Conservation (phyloP, 2,888 invertebrate genomes). For the Cheilosia vulpina region DNA sequence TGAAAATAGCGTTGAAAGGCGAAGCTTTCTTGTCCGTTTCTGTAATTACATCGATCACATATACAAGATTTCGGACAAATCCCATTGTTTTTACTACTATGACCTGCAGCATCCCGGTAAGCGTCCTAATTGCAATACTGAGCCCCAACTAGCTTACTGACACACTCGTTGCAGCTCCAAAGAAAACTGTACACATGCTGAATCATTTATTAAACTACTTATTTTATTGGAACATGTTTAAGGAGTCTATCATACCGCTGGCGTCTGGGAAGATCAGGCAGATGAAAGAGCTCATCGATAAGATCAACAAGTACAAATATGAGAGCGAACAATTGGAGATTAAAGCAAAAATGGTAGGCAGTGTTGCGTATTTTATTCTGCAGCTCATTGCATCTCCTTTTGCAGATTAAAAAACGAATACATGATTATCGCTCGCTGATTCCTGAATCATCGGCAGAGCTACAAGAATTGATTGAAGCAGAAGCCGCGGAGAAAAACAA, state of each 20-base stretch:
- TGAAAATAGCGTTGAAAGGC: slow-evolving; percentile 77
- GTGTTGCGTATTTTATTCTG: too few species aligned
- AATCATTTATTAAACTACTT: slow-evolving; percentile 80
- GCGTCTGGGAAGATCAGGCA: slow-evolving; percentile 76
- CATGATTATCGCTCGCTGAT: slow-evolving; percentile 40
- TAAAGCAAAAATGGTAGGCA: slow-evolving; percentile 62
- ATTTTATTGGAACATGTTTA: slow-evolving; percentile 80
- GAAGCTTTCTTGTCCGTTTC: slow-evolving; percentile 78
- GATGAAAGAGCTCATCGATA: slow-evolving; percentile 73
- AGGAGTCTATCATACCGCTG: slow-evolving; percentile 78
- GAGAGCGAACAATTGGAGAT: slow-evolving; percentile 75
- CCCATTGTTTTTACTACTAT: slow-evolving; percentile 78
- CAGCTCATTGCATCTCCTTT: background rate
- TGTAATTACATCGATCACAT: slow-evolving; percentile 80
- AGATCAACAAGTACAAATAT: slow-evolving; percentile 70
- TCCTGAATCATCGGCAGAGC: slow-evolving; percentile 65
- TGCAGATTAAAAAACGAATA: slow-evolving; percentile 52
- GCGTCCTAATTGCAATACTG: slow-evolving; percentile 1
- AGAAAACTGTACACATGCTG: slow-evolving; percentile 79
- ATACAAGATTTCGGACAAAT: slow-evolving; percentile 80
- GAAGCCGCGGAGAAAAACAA: slow-evolving; percentile 32
- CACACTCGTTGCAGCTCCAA: slow-evolving; percentile 77
- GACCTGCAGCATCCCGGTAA: slow-evolving; percentile 80
- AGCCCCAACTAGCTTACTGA: background rate
- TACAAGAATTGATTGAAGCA: slow-evolving; percentile 61